Evolutionary conservation across 2,888 invertebrate species (phyloP).

Genomic region (Hirtodrosophila trivittata): DNA sequence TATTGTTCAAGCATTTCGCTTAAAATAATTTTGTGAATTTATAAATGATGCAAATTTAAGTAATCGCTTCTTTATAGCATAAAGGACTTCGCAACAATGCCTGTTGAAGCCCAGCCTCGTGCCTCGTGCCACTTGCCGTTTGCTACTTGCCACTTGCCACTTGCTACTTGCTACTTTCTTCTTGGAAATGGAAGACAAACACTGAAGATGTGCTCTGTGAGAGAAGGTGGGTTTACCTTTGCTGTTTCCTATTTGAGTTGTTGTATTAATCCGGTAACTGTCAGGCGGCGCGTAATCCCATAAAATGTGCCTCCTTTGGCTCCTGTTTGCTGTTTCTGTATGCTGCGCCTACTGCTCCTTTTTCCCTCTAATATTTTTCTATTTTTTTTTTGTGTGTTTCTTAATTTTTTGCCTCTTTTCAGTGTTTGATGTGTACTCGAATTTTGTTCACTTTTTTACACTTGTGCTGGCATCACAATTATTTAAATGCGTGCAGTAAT

Average conservation of each 20-base stretch:
- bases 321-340: no score
- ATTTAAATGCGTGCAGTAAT: conserved; percentile 77
- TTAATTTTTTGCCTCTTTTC: conserved; percentile 5
- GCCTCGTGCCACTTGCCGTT: background rate
- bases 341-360: conserved; percentile 16
- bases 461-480: conserved; percentile 62
- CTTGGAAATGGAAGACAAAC: conserved; percentile 3
- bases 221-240: conserved; percentile 32
- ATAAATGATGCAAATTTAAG: no score
- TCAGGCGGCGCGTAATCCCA: conserved; percentile 68
- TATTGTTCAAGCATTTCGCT: no score
- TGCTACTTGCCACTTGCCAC: background rate
- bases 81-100: background rate
- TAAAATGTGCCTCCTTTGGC: conserved; percentile 55
- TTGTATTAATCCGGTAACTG: conserved; percentile 61
- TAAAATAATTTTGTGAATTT: no score
- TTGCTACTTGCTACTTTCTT: background rate
- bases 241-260: conserved; percentile 42
- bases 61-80: background rate
- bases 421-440: conserved; percentile 11
- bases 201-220: background rate
- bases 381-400: conserved; percentile 5
- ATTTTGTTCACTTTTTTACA: conserved; percentile 47
- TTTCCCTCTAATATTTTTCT: conserved; percentile 7
- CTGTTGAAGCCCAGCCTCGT: conserved; percentile 9